Evolutionary conservation across 2,888 invertebrate species (phyloP), one percentile per base, ranked within the genome.

Genomic region (Nephrotoma guestfalica): DNA sequence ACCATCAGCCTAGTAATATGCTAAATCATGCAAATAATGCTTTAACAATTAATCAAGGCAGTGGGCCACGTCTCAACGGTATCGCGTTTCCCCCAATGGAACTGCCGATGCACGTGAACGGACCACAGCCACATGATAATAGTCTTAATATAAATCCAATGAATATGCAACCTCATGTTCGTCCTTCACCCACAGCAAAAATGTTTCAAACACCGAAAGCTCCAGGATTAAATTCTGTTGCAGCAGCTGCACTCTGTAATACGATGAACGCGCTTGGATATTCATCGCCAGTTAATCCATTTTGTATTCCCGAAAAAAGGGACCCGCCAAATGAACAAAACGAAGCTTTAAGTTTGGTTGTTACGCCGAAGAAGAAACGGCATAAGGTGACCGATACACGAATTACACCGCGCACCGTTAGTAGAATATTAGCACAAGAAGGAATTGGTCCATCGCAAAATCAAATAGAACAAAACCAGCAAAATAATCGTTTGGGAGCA

Each of bases 331-430:
- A 95, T 90, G 97, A 97, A 91, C 97, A 97, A 91, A 97, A 97
- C 91, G 98, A 98, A 91, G 98, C 98, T 4, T 94, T 99, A 87
- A 97, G 98, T 90, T 93, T 98, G 89, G 98, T 99, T 87, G 97
- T 98, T 89, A 96, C 97, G 85, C 97, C 97, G 2, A 98, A 98
- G 92, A 98, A 98, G 93, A 98, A 98, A 92, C 94, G 99, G 87
- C 98, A 98, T 90, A 99, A 99, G 96, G 97, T 98, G 89, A 98
- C 98, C 51, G 98, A 98, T 90, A 97, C 97, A 86, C 93, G 98
- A 89, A 96, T 98, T 89, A 97, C 97, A 45, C 97, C 97, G 40
- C 94, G 97, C 88, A 97, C 97, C 86, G 97, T 97, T 85, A 97
- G 96, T 91, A 93, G 97, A 88, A 95, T 97, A 88, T 92, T 97